Base-by-base conservation (phyloP, 2,888 invertebrate species). In the Troglohyphantes excavatus region DNA sequence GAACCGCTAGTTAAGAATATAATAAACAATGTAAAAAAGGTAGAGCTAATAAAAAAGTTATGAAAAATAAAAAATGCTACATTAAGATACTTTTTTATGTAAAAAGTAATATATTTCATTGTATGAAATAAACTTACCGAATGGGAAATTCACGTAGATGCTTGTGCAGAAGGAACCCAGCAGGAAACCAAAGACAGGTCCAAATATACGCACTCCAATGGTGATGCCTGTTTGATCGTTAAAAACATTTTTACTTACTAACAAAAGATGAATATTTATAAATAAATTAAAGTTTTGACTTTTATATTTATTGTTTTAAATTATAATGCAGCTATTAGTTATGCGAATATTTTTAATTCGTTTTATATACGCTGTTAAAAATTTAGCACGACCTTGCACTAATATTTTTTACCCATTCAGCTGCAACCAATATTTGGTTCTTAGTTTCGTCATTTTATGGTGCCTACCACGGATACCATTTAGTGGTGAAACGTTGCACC, bases 171-270 rank as follows among this genome's bases (percentile, higher is more conserved):
- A 94, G 2, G 97, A 97, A 39, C 98, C 98, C 33, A 98, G 95
- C 86, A 98, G 96, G 93, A 98, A 98, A 2, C 98, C 98, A 33
- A 97, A 95, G 0, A 98, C 97, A 0, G 98, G 98, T 0, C 98
- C 98, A 87, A 98, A 95, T 90, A 98, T 98, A 91, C 97, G 95
- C 79, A 97, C 97, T 79, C 98, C 98, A 92, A 98, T 98, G 29
- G 98, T 98, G 91, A 98, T 97, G 21, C 97, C 97, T 97, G 21
- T 46, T 65, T 23, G 0, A 43, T 21, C 61, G 43, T 2, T 27
- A 65, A 26, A 63, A 65, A 65, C 1, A 11, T 27, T 13, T 23
- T 23, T 17, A 65, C n/a, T 19, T 9, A 5, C 9, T 3, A 23
- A 63, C 13, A n/a, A 19, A n/a, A 63, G 11, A 63, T 23, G 11